Percentiles rank a stretch among this genome's conserved stretches.
These are phyloP conservation scores for Amblyjoppa fuscipennis DNA, from an alignment of 2,888 invertebrate genomes.

Conservation along the genomic window DNA sequence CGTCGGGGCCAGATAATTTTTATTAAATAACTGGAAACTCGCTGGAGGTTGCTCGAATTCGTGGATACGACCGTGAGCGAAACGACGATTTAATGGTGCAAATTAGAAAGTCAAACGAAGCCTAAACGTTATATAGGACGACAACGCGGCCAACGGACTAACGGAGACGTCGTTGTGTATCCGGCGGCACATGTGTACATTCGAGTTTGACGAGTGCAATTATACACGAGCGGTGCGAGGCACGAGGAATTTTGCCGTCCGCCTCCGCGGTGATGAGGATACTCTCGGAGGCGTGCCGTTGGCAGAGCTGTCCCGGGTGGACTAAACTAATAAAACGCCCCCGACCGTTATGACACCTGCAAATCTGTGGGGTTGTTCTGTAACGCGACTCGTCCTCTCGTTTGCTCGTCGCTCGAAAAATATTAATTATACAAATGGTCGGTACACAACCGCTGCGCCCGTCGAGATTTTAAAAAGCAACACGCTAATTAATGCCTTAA, in stretches of 20 bases:
- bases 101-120: conserved; percentile 73
- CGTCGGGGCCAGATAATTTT: conserved; percentile 68
- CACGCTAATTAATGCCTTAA: conserved; percentile 22
- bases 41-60: conserved; percentile 40
- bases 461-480: conserved; percentile 19
- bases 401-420: conserved; percentile 33
- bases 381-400: conserved; percentile 46
- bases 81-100: conserved; percentile 56
- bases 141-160: conserved; percentile 40
- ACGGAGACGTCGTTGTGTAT: conserved; percentile 33
- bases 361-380: conserved; percentile 37
- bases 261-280: conserved; percentile 65
- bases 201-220: conserved; percentile 71
- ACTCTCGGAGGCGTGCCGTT: conserved; percentile 62
- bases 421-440: conserved; percentile 31
- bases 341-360: conserved; percentile 61
- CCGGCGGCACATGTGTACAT: conserved; percentile 59
- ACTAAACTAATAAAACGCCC: conserved; percentile 65
- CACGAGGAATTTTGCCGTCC: conserved; percentile 59
- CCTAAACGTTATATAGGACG: conserved; percentile 67
- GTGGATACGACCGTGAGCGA: conserved; percentile 13
- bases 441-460: neutral
- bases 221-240: conserved; percentile 61
- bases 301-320: conserved; percentile 62
- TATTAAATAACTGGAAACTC: conserved; percentile 68